Conservation (phyloP, 2,113 vertebrate species). For the Etheostoma spectabile region DNA sequence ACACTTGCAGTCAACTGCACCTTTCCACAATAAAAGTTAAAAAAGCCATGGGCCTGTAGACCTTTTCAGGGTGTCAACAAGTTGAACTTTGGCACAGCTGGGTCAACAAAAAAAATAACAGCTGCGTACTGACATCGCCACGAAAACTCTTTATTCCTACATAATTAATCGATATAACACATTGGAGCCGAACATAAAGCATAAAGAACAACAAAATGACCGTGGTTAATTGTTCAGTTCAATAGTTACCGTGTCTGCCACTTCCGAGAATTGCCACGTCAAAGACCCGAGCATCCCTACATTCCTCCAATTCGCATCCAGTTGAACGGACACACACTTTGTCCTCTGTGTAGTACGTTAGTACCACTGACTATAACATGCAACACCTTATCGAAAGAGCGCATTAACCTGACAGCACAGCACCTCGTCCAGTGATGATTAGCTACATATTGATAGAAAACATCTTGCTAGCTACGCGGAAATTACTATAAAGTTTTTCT, state of each 20-base stretch:
- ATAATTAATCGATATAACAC: neutral
- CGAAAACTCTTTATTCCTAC: neutral
- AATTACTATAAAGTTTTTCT: slow-evolving; percentile 64
- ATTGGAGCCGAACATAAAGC: neutral
- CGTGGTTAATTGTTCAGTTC: neutral
- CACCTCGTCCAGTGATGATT: neutral
- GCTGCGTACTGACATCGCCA: slow-evolving; percentile 14
- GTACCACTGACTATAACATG: neutral
- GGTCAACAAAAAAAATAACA: slow-evolving; percentile 26
- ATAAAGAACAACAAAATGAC: neutral
- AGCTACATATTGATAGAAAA: slow-evolving; percentile 15
- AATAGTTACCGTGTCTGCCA: slow-evolving; percentile 3
- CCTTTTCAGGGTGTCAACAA: neutral
- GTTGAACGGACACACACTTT: neutral
- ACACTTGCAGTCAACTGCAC: neutral
- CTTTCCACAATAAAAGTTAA: neutral
- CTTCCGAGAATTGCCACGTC: slow-evolving; percentile 82
- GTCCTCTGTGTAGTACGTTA: neutral
- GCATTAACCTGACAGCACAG: neutral
- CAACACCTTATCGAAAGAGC: neutral
- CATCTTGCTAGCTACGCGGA: slow-evolving; percentile 63
- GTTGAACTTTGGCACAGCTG: slow-evolving; percentile 25
- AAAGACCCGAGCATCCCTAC: slow-evolving; percentile 64
- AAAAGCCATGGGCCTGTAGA: neutral
- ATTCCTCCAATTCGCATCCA: neutral